phyloP scores from a whole-genome alignment of 2,888 invertebrate genomes.

The Hydropsyche betteni region DNA sequence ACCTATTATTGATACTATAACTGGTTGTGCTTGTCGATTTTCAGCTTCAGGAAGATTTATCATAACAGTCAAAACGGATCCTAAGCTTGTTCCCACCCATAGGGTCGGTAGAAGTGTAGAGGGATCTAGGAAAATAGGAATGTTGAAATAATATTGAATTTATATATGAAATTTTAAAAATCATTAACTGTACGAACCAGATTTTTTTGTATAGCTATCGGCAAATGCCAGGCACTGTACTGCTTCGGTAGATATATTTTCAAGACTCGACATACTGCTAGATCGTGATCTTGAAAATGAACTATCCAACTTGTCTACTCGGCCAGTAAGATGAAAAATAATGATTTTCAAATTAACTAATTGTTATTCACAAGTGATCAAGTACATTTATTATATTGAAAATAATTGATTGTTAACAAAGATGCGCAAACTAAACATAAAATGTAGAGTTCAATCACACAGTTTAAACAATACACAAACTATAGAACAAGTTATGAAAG shows the following conservation, averaged over 20 bases:
- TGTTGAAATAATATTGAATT: not conserved
- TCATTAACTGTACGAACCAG: conserved; percentile 71
- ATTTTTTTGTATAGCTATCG: conserved; percentile 93
- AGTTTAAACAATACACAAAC: too few species aligned
- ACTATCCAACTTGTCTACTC: conserved; percentile 95
- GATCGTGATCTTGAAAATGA: conserved; percentile 96
- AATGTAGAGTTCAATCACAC: too few species aligned
- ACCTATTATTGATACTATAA: conserved; percentile 90
- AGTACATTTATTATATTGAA: too few species aligned
- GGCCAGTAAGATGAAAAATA: conserved; percentile 64
- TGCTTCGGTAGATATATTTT: conserved; percentile 95
- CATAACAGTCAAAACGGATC: conserved; percentile 93
- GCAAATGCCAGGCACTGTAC: conserved; percentile 96
- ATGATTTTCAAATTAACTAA: not conserved
- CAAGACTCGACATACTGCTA: conserved; percentile 97
- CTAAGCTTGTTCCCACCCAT: conserved; percentile 98
- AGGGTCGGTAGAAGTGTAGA: conserved; percentile 85
- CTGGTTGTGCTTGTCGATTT: conserved; percentile 83
- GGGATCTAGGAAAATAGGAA: conserved; percentile 71
- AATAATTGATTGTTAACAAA: too few species aligned
- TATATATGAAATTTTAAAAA: too few species aligned
- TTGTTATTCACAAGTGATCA: too few species aligned
- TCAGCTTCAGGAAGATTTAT: conserved; percentile 85
- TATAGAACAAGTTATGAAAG: too few species aligned
- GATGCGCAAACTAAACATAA: too few species aligned